Percentiles rank a stretch among this genome's conserved stretches.
Evolutionary conservation across 2,113 vertebrate genomes (phyloP).

Genomic region (Chionis minor): DNA sequence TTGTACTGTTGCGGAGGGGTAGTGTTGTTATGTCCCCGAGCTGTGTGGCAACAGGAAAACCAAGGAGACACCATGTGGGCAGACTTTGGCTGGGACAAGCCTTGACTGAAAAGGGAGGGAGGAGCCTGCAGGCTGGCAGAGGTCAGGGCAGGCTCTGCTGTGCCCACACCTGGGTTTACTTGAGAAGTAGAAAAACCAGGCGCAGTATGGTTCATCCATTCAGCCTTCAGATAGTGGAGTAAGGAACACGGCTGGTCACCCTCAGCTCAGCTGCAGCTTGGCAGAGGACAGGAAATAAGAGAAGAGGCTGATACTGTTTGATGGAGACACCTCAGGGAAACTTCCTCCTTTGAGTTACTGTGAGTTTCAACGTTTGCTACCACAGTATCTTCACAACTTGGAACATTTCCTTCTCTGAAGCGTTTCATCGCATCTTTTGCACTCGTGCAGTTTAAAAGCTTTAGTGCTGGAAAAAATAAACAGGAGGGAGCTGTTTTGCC

Average conservation of each 20-base stretch:
- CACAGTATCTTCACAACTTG: background rate
- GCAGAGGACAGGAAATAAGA: background rate
- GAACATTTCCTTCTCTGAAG: background rate
- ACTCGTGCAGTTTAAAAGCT: background rate
- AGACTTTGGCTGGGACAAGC: background rate
- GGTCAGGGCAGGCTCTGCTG: accelerated
- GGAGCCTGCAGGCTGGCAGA: background rate
- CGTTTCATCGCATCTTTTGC: background rate
- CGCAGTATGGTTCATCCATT: background rate
- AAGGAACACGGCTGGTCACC: accelerated
- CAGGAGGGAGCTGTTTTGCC: background rate
- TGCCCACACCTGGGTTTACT: accelerated
- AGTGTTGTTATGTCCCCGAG: accelerated
- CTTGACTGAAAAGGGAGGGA: background rate
- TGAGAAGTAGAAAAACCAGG: background rate
- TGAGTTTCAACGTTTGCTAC: background rate
- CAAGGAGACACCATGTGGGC: no score
- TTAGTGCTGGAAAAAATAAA: background rate
- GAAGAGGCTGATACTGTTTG: background rate
- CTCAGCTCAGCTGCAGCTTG: background rate
- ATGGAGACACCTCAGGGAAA: background rate
- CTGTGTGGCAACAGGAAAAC: background rate
- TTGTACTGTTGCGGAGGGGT: background rate
- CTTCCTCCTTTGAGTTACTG: background rate
- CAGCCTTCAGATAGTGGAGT: background rate